A percentile compares a stretch with the other conserved stretches of the same genome.
These are phyloP conservation scores for Chamaetylas fuelleborni DNA, from an alignment of 2,113 vertebrate genomes.

Conservation along the genomic window DNA sequence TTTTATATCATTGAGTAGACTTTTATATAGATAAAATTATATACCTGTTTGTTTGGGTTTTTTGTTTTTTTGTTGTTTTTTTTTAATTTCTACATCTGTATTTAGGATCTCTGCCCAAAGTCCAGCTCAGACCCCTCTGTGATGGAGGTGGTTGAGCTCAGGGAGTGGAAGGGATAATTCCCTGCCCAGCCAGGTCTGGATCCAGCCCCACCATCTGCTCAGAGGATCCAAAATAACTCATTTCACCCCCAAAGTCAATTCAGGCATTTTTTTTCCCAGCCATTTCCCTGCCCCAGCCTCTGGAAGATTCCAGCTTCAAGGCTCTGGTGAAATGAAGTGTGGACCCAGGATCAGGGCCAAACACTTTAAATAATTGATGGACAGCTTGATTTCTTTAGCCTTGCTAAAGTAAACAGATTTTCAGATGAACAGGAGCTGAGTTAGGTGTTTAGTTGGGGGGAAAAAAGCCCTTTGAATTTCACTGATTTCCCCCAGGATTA, in stretches of 20 bases:
- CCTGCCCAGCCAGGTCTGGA: background rate
- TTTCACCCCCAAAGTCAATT: background rate
- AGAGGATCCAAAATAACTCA: background rate
- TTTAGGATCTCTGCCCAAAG: background rate
- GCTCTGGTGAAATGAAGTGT: background rate
- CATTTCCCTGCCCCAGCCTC: background rate
- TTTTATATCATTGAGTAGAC: background rate
- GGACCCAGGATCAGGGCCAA: background rate
- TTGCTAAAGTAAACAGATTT: slow-evolving; percentile 3
- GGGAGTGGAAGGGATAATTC: background rate
- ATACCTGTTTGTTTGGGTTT: background rate
- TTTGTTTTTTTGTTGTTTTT: background rate
- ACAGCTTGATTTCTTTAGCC: slow-evolving; percentile 12
- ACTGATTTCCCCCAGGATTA: slow-evolving; percentile 24
- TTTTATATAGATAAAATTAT: background rate
- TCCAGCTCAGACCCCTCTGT: background rate
- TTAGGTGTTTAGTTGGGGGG: background rate
- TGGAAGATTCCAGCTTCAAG: background rate
- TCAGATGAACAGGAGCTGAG: background rate
- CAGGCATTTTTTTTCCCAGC: background rate
- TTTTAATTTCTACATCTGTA: background rate
- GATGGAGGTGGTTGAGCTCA: background rate
- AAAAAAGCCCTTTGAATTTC: background rate
- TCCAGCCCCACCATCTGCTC: background rate
- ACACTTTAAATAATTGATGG: slow-evolving; percentile 36